Evolutionary conservation across 2,113 vertebrate genomes (phyloP), one percentile per base, ranked within the genome.

Genomic region (Onychostoma macrolepis): DNA sequence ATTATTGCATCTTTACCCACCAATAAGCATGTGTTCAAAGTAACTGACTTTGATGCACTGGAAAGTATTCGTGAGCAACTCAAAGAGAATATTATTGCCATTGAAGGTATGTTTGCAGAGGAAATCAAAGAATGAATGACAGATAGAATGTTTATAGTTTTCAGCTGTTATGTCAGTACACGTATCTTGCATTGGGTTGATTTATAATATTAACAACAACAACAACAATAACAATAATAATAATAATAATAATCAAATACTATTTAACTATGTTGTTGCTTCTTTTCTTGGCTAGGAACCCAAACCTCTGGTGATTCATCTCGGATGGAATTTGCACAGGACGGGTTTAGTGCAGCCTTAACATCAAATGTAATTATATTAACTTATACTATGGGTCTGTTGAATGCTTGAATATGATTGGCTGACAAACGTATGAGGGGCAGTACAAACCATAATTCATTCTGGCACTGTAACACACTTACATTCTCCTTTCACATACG

Each of bases 21-120:
- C 1, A 0, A 0, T 0, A 0, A 90, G 2, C 86, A 96, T 0
- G 88, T 96, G 75, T 97, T 97, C 88, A 87, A 0, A 56, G 96
- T 97, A 43, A 11, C 86, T 3, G 92, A 87, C 89, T 97, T 97
- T 9, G 19, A 85, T 0, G 95, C 96, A 0, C 93, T 97, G 58
- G 89, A 92, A 0, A 82, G 71, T 87, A 96, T 97, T 90, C 94
- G 89, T 56, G 21, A 92, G 0, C 94, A 89, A 72, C 92, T 97
- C 56, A 91, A 96, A 89, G 93, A 95, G 4, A 96, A 95, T 87
- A 96, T 97, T 86, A 97, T 97, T 12, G 92, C 96, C 10, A 97
- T 97, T 7, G 96, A 97, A 92, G 97, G 97, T 96, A 92, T 24
- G 78, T 28, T 48, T 36, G 21, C 21, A 17, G 1, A 69, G 26